These are phyloP conservation scores for Acronicta aceris DNA, from an alignment of 2,888 invertebrate genomes.

Conservation along the genomic window DNA sequence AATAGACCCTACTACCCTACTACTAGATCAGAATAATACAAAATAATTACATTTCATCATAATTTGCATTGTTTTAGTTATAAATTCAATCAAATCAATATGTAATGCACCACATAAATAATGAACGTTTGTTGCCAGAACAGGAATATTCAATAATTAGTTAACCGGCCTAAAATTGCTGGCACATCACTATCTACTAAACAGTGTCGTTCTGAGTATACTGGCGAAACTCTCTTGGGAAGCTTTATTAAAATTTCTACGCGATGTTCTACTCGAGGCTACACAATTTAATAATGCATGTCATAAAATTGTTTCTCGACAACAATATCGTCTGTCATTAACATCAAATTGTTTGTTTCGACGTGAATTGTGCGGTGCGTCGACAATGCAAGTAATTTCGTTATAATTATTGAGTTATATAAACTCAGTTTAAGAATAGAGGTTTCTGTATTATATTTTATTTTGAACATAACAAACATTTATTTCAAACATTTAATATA, in stretches of 20 bases:
- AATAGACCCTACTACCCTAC: no score
- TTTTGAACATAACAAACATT: no score
- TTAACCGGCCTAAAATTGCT: conserved; percentile 35
- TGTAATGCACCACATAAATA: conserved; percentile 28
- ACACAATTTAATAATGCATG: conserved; percentile 73
- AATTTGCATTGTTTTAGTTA: conserved; percentile 4
- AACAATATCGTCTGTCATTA: conserved; percentile 50
- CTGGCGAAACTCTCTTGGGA: conserved; percentile 47
- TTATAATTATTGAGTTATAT: conserved; percentile 3
- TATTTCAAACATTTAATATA: no score
- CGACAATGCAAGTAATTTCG: conserved; percentile 26
- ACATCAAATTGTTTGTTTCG: conserved; percentile 46
- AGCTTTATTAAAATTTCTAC: conserved; percentile 72
- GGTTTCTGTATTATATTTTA: neutral
- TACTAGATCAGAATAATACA: no score
- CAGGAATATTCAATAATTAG: conserved; percentile 39
- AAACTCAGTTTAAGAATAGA: conserved; percentile 4
- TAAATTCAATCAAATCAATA: conserved; percentile 10
- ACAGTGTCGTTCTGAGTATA: conserved; percentile 43
- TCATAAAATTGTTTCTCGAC: conserved; percentile 66
- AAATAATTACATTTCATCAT: neutral
- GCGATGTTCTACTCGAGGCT: conserved; percentile 62
- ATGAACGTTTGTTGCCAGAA: conserved; percentile 37
- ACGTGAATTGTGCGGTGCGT: conserved; percentile 28
- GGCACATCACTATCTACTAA: conserved; percentile 50